These are phyloP conservation scores for Octonoba sinensis DNA, from an alignment of 2,888 invertebrate species.

Conservation along the genomic window DNA sequence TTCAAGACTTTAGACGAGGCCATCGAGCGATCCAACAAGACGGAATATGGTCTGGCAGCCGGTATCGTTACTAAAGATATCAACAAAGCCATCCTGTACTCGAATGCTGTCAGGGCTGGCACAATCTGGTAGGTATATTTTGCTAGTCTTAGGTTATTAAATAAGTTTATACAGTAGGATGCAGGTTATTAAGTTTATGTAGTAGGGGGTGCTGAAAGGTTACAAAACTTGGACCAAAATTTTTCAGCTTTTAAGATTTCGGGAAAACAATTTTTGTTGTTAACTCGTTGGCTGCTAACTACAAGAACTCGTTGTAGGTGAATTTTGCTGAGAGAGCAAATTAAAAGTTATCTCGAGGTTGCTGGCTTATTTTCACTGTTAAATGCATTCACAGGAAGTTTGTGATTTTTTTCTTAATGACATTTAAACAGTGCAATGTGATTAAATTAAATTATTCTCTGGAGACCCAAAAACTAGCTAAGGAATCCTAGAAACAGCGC, in stretches of 20 bases:
- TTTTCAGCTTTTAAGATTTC: not conserved
- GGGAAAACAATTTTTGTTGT: no score
- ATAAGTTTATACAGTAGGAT: not conserved
- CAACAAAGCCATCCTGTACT: slow-evolving; percentile 81
- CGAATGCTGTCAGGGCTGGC: slow-evolving; percentile 78
- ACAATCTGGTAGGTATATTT: slow-evolving; percentile 65
- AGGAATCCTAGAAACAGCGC: no score
- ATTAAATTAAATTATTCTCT: no score
- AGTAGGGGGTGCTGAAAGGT: not conserved
- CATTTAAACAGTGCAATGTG: no score
- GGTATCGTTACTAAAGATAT: slow-evolving; percentile 85
- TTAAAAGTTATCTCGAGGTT: no score
- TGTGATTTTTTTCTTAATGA: no score
- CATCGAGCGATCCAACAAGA: slow-evolving; percentile 84
- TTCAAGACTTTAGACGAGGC: slow-evolving; percentile 77
- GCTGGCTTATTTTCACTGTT: no score
- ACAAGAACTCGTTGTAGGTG: no score
- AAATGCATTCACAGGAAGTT: no score
- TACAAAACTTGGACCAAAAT: not conserved
- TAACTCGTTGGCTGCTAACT: no score
- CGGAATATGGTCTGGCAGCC: slow-evolving; percentile 85
- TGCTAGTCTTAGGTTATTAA: not conserved
- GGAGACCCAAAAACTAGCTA: no score
- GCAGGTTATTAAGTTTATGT: not conserved
- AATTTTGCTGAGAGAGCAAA: no score